Conservation (phyloP, 2,113 vertebrate genomes). For the Anas platyrhynchos region DNA sequence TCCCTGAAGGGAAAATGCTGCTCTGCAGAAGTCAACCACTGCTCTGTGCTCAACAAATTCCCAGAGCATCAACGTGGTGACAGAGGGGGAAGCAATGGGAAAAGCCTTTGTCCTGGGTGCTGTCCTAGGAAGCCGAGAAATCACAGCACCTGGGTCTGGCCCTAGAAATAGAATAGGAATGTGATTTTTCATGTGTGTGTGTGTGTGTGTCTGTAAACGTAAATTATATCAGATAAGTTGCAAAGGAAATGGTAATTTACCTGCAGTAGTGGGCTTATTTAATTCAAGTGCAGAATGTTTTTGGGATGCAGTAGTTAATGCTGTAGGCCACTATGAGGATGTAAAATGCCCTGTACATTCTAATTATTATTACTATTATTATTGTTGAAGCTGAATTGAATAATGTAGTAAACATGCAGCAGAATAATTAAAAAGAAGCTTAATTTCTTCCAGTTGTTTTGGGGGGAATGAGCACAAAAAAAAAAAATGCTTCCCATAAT, state of each 20-base stretch:
- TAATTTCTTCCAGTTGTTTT: slow-evolving; percentile 32
- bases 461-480: background rate
- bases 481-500: slow-evolving; percentile 11
- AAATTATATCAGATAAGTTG: background rate
- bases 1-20: background rate
- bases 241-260: slow-evolving; percentile 36
- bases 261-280: background rate
- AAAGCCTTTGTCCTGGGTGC: background rate
- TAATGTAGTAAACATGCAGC: background rate
- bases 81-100: background rate
- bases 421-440: slow-evolving; percentile 32
- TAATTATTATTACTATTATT: background rate
- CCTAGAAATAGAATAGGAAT: background rate
- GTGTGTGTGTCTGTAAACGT: background rate
- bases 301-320: background rate
- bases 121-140: background rate
- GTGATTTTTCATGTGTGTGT: background rate
- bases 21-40: background rate
- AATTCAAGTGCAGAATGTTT: slow-evolving; percentile 22
- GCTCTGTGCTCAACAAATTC: background rate
- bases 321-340: background rate
- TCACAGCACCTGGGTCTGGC: background rate
- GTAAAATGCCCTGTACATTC: background rate
- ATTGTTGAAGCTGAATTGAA: slow-evolving; percentile 14
- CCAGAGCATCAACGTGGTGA: background rate